Conservation (phyloP, 2,888 invertebrate species). For the Rhagonycha lutea region DNA sequence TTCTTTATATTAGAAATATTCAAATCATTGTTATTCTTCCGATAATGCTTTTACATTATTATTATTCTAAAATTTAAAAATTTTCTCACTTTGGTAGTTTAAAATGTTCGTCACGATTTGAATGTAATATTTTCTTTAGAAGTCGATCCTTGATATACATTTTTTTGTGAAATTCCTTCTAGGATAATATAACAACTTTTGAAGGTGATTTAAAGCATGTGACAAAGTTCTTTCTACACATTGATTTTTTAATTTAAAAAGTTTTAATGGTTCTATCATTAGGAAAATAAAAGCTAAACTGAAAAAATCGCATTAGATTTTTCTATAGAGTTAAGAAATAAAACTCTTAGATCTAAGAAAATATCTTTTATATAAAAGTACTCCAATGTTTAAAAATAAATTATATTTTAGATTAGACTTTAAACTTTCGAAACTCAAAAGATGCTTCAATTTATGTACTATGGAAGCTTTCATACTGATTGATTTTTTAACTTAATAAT, state of each 20-base stretch:
- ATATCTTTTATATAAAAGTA: background rate
- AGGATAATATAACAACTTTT: background rate
- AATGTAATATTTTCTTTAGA: background rate
- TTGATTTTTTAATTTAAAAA: background rate
- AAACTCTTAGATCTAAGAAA: background rate
- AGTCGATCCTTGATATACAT: background rate
- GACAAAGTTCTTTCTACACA: background rate
- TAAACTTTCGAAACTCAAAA: too few species aligned
- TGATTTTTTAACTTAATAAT: too few species aligned
- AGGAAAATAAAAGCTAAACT: background rate
- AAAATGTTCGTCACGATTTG: background rate
- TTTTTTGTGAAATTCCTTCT: background rate
- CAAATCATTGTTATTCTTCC: background rate
- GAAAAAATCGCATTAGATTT: background rate
- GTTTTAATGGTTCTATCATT: background rate
- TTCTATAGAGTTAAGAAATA: background rate
- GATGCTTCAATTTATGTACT: too few species aligned
- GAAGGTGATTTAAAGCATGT: background rate
- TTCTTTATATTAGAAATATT: background rate
- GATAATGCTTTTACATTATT: background rate
- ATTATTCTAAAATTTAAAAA: background rate
- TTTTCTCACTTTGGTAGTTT: background rate
- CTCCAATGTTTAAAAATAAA: background rate
- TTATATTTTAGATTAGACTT: too few species aligned
- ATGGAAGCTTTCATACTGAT: too few species aligned